phyloP scores from a whole-genome alignment of 1,140 invertebrate species.

The Euura saliciscinereae region DNA sequence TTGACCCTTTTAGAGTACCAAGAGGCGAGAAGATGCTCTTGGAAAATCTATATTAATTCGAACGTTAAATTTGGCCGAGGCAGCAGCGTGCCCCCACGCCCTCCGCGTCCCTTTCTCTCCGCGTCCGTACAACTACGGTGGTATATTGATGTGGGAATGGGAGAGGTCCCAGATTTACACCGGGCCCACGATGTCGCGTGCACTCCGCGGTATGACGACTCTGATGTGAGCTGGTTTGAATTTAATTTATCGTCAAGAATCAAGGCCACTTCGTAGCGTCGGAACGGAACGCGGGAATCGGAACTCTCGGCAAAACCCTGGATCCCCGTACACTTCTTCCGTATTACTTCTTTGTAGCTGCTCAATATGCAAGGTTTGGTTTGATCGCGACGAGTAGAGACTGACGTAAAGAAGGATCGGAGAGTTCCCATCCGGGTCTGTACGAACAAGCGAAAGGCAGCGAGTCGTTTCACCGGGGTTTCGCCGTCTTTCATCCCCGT shows the following conservation, averaged over 20 bases:
- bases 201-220: not conserved
- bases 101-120: too few relatives aligned
- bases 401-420: too few relatives aligned
- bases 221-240: not conserved
- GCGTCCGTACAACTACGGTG: too few relatives aligned
- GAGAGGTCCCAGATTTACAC: not conserved
- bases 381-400: too few relatives aligned
- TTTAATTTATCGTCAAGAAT: not conserved
- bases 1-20: not conserved
- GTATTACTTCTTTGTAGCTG: too few relatives aligned
- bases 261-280: not conserved
- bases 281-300: not conserved
- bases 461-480: not conserved
- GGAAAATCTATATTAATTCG: not conserved
- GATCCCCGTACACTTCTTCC: too few relatives aligned
- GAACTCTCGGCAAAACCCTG: not conserved
- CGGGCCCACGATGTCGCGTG: not conserved
- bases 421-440: too few relatives aligned
- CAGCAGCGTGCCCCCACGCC: not conserved
- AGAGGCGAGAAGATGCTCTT: not conserved
- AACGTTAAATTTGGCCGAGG: not conserved
- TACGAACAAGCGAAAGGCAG: not conserved
- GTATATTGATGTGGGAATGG: not conserved
- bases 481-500: not conserved
- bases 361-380: too few relatives aligned